A percentile compares a stretch with the other conserved stretches of the same genome.
Evolutionary conservation across 2,797 vertebrate species (phyloP).

Genomic region (Pseudochirops corinnae): DNA sequence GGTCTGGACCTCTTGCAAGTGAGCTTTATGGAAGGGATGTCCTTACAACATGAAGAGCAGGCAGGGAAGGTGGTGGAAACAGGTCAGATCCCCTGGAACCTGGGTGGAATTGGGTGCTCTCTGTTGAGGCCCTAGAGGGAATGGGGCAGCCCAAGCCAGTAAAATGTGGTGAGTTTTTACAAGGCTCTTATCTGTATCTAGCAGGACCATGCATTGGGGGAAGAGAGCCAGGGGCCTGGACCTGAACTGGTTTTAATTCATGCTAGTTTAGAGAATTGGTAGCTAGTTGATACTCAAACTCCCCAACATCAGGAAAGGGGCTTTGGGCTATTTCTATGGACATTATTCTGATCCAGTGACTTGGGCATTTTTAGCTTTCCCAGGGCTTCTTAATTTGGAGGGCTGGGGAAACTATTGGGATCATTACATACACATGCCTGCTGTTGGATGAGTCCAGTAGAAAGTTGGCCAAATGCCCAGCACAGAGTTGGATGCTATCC

Average conservation of each 20-base stretch:
- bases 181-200: neutral
- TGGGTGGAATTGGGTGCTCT: neutral
- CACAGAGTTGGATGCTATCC: neutral
- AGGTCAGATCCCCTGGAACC: neutral
- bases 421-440: neutral
- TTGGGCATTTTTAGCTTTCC: neutral
- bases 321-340: neutral
- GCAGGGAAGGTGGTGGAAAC: neutral
- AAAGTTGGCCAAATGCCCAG: constrained; percentile 39
- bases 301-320: neutral
- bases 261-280: neutral
- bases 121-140: neutral
- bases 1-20: neutral
- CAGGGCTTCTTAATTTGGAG: neutral
- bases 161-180: neutral
- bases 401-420: neutral
- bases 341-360: neutral
- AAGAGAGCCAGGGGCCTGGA: neutral
- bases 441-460: neutral
- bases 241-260: neutral
- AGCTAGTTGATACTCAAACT: neutral
- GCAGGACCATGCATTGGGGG: neutral
- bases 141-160: neutral
- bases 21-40: neutral
- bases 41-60: neutral